Base-by-base conservation (phyloP, 1,140 invertebrate genomes). In the Camponotus floridanus region DNA sequence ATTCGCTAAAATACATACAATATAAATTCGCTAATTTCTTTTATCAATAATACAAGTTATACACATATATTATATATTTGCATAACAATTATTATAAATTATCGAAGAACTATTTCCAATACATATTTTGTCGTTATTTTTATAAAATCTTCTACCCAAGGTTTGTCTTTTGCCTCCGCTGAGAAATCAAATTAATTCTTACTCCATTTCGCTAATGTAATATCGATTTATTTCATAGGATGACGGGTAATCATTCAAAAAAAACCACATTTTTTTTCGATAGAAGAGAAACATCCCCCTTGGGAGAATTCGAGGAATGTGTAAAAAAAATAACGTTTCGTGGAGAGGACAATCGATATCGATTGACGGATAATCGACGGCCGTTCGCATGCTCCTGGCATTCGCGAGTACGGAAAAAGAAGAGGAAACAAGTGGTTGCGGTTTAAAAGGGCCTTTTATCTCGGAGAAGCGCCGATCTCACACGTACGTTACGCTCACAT, bases 291-390 rank as follows among this genome's bases (percentile, higher is more conserved):
- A 80, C 48, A 2, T 51, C n/a, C 61, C 31, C 26, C 51, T 67
- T n/a, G 65, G 3, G 26, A 80, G 26, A 71, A 36, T 80, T 57
- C 15, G 59, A 57, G 65, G 3, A 70, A 15, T 11, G 11, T 9
- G 13, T 79, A 36, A 55, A 55, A 80, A 68, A 57, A 65, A 42
- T 80, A 68, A 39, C n/a, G 18, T 26, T 79, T 79, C 15, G 33
- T 26, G 26, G 26, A 26, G 26, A 59, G 9, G 55, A 59, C 2
- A 31, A 26, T 21, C 8, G 33, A 26, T 36, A 70, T 80, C 79
- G 67, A 81, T 81, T 36, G 67, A n/a, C 26, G 39, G 15, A 81
- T 71, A 67, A 81, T 71, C 36, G 70, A 33, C 51, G 78, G 13
- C 1, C 33, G 9, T 15, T 67, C 18, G 45, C 61, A n/a, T 31